Percentiles rank a stretch among this genome's conserved stretches.
Evolutionary conservation across 2,888 invertebrate species (phyloP).

Genomic region (Apodemia zela): DNA sequence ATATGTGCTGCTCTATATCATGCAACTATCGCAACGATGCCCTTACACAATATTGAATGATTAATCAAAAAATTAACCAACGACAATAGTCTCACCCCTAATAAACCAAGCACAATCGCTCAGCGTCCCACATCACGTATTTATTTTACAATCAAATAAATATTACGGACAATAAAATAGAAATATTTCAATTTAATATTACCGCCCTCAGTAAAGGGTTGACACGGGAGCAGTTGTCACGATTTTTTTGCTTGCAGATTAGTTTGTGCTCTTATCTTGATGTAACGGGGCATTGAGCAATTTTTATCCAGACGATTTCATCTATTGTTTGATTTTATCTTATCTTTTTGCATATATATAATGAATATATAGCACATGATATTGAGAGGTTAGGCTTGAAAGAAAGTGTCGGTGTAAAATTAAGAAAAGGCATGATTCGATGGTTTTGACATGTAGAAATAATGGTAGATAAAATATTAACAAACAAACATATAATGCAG

Average conservation of each 20-base stretch:
- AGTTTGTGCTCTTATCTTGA: constrained; percentile 57
- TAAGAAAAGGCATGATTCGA: too few relatives aligned
- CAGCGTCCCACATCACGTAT: constrained; percentile 74
- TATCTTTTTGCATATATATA: constrained; percentile 1
- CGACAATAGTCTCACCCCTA: constrained; percentile 69
- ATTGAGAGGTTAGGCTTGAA: too few relatives aligned
- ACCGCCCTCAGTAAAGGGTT: constrained; percentile 70
- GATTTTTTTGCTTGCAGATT: constrained; percentile 53
- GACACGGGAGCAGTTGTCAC: constrained; percentile 46
- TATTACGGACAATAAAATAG: constrained; percentile 77
- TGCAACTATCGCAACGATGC: constrained; percentile 49
- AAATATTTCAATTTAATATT: constrained; percentile 79
- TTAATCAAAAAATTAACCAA: constrained; percentile 80
- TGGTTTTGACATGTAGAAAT: too few relatives aligned
- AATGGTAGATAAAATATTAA: too few relatives aligned
- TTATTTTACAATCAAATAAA: constrained; percentile 81
- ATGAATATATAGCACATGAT: not conserved
- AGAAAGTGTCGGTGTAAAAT: too few relatives aligned
- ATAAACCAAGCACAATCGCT: constrained; percentile 67
- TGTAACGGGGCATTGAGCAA: constrained; percentile 74
- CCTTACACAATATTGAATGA: constrained; percentile 58
- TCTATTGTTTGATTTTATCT: constrained; percentile 13
- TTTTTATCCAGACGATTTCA: constrained; percentile 37
- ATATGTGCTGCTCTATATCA: constrained; percentile 16
- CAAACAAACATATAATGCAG: too few relatives aligned